phyloP scores from a whole-genome alignment of 2,888 invertebrate genomes.

The Spisula solida region DNA sequence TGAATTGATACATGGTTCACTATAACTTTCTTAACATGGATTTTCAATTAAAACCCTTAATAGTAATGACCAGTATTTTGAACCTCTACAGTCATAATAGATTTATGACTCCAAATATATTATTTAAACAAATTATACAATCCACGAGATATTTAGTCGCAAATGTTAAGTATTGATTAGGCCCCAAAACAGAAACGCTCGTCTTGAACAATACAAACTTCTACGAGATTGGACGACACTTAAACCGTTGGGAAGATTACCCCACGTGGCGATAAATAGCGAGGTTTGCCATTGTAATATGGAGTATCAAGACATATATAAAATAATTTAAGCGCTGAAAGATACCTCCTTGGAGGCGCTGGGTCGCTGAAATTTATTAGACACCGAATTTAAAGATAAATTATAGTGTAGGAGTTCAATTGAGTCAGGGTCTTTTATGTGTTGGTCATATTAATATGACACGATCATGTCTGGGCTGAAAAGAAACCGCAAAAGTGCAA shows the following conservation, averaged over 20 bases:
- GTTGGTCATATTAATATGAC: background rate
- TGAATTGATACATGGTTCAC: background rate
- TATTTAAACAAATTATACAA: conserved; percentile 44
- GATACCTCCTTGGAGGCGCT: conserved; percentile 46
- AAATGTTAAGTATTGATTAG: conserved; percentile 31
- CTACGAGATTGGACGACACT: conserved; percentile 33
- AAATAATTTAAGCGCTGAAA: conserved; percentile 43
- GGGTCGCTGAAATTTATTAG: conserved; percentile 39
- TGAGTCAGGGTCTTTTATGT: background rate
- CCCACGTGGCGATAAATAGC: conserved; percentile 62
- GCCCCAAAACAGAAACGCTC: background rate
- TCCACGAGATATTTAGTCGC: conserved; percentile 27
- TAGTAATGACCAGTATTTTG: background rate
- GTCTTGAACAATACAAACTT: conserved; percentile 34
- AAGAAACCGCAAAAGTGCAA: conserved; percentile 14
- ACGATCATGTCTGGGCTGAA: conserved; percentile 31
- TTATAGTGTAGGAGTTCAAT: background rate
- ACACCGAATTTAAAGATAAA: conserved; percentile 41
- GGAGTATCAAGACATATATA: conserved; percentile 50
- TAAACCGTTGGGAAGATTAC: conserved; percentile 55
- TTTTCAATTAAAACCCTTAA: background rate
- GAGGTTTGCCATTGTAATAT: conserved; percentile 58
- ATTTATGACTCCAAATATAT: conserved; percentile 35
- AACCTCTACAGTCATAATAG: background rate
- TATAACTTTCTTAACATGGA: background rate